These are phyloP conservation scores for Tadarida brasiliensis DNA, from an alignment of 2,797 vertebrate genomes.

Conservation along the genomic window DNA sequence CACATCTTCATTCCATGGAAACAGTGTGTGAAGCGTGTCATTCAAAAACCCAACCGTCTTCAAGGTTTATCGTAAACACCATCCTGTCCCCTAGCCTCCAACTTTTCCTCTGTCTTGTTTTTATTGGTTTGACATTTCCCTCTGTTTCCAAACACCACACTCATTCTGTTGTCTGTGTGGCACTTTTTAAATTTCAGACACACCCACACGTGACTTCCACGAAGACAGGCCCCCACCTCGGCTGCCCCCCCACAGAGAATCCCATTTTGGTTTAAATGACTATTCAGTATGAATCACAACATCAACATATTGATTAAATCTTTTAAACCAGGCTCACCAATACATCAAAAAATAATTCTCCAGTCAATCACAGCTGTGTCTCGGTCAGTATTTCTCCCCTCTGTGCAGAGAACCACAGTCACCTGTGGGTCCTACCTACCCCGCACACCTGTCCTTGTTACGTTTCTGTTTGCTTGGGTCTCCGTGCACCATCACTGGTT, in stretches of 20 bases:
- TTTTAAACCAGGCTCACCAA: background rate
- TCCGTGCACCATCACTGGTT: background rate
- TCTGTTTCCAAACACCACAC: background rate
- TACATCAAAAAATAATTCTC: background rate
- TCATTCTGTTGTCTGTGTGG: rapidly evolving
- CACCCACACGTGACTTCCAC: too few species aligned
- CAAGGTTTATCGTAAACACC: too few species aligned
- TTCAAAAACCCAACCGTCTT: too few species aligned
- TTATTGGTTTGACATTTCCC: background rate
- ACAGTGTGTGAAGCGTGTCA: rapidly evolving
- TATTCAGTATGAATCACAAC: background rate
- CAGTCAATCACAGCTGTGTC: rapidly evolving
- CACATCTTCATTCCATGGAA: background rate
- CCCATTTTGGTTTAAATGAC: background rate
- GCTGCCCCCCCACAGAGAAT: rapidly evolving
- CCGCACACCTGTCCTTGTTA: rapidly evolving
- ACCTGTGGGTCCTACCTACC: rapidly evolving
- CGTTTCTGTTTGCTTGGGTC: background rate
- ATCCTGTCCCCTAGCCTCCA: rapidly evolving
- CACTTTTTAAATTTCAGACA: background rate
- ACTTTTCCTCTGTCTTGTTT: background rate
- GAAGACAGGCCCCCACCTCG: rapidly evolving
- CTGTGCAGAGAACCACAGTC: too few species aligned
- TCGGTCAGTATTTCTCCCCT: rapidly evolving
- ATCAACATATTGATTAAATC: rapidly evolving